Evolutionary conservation across 2,113 vertebrate genomes (phyloP), one percentile per base, ranked within the genome.

Genomic region (Raphicerus campestris): DNA sequence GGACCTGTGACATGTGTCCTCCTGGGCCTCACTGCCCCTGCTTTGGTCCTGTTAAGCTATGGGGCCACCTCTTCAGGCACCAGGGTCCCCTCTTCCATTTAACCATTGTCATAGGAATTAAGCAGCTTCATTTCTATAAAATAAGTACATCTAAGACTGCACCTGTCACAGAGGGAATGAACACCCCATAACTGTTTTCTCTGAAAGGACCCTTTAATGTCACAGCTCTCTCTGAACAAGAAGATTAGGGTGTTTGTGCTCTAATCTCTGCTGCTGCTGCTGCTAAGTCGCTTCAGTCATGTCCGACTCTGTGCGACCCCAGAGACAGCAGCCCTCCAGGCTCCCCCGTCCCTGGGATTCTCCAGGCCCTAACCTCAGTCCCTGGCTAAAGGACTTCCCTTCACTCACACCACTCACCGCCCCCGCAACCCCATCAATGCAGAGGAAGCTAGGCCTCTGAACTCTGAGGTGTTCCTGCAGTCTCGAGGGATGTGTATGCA

Each of bases 61-160:
- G 53, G 28, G 49, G 47, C 17, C 42, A 28, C 35, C 14, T 35
- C 75, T 47, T 30, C 6, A 26, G 51, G 81, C 22, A 8, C 32
- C 17, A 0, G 1, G 7, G 77, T 20, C 77, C 24, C 75, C 30
- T 60, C 66, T 15, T 35, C 6, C 1, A 1, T 28, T 14, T 42
- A 22, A n/a, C 16, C 5, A 10, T 26, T 45, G 26, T 49, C 45
- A 6, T 24, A 35, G 73, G 39, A 81, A 75, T 58, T 22, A 45
- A 77, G 26, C 5, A 39, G 66, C 70, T 60, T 90, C 17, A 32
- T 17, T 35, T 61, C 28, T n/a, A n/a, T 22, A 73, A 60, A 58
- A 17, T 17, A 30, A 22, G 35, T 39, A 10, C 61, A 6, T 19
- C 19, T 39, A 78, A 63, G 32, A 49, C n/a, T 39, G 22, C 2